phyloP scores from a whole-genome alignment of 2,113 vertebrate genomes.

The Dascyllus trimaculatus region DNA sequence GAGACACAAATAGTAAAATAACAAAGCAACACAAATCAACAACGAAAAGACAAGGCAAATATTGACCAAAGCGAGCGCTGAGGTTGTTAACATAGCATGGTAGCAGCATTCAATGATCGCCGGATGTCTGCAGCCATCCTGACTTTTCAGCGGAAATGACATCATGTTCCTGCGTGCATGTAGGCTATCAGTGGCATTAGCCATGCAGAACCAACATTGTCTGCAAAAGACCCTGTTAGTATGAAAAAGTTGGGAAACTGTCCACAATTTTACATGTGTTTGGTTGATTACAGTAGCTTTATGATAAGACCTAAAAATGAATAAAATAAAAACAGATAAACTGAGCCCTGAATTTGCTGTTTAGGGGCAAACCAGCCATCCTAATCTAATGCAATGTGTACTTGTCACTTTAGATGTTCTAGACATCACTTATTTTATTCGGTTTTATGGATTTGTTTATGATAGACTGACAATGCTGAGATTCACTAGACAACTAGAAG shows the following conservation, averaged over 20 bases:
- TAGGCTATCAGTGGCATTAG: background rate
- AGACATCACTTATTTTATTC: background rate
- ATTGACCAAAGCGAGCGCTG: too few species aligned
- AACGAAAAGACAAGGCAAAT: too few species aligned
- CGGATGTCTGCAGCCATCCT: too few species aligned
- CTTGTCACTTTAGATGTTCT: too few species aligned
- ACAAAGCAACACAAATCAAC: too few species aligned
- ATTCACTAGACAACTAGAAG: background rate
- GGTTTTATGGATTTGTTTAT: background rate
- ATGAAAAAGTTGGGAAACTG: background rate
- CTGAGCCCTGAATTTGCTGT: background rate
- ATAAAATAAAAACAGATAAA: background rate
- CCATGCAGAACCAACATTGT: background rate
- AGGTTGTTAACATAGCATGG: too few species aligned
- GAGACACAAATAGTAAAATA: too few species aligned
- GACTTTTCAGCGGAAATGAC: too few species aligned
- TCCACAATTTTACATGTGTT: background rate
- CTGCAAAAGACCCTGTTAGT: too few species aligned
- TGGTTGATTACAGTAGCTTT: background rate
- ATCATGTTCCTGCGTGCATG: too few species aligned
- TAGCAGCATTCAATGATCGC: too few species aligned
- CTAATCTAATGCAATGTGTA: too few species aligned
- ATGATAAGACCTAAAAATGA: background rate
- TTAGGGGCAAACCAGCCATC: background rate
- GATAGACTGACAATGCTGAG: background rate